Evolutionary conservation across 2,888 invertebrate genomes (phyloP).

Genomic region (Theristus sp.): DNA sequence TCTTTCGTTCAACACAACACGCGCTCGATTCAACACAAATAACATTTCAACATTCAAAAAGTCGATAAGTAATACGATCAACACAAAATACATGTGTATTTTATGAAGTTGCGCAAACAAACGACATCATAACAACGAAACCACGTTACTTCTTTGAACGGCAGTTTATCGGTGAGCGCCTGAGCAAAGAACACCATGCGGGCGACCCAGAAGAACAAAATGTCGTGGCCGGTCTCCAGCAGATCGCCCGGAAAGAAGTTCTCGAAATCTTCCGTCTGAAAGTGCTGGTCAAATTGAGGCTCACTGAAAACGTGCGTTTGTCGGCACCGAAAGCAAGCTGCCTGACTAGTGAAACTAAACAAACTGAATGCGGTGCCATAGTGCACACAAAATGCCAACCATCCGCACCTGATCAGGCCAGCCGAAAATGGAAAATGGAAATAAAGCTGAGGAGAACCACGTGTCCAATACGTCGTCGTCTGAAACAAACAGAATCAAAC

Average conservation of each 20-base stretch:
- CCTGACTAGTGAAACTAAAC: background rate
- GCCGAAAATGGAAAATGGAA: conserved; percentile 87
- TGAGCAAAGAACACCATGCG: conserved; percentile 95
- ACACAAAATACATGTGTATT: no score
- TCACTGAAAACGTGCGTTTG: no score
- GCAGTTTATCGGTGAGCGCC: conserved; percentile 66
- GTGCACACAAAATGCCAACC: no score
- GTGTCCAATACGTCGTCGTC: conserved; percentile 96
- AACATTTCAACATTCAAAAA: background rate
- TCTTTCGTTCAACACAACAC: no score
- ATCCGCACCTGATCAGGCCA: conserved; percentile 75
- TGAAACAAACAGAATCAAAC: conserved; percentile 11
- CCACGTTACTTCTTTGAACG: conserved; percentile 49
- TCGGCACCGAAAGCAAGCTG: no score
- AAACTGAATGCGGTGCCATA: background rate
- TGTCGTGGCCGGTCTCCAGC: conserved; percentile 69
- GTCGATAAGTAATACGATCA: no score
- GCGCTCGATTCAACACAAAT: background rate
- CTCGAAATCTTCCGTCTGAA: conserved; percentile 45
- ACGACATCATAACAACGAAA: background rate
- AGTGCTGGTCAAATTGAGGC: background rate
- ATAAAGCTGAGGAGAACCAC: conserved; percentile 92
- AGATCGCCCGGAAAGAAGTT: conserved; percentile 76
- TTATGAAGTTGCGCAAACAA: no score
- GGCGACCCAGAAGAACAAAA: conserved; percentile 98